phyloP scores from a whole-genome alignment of 2,888 invertebrate species.

The Lymantria dispar region DNA sequence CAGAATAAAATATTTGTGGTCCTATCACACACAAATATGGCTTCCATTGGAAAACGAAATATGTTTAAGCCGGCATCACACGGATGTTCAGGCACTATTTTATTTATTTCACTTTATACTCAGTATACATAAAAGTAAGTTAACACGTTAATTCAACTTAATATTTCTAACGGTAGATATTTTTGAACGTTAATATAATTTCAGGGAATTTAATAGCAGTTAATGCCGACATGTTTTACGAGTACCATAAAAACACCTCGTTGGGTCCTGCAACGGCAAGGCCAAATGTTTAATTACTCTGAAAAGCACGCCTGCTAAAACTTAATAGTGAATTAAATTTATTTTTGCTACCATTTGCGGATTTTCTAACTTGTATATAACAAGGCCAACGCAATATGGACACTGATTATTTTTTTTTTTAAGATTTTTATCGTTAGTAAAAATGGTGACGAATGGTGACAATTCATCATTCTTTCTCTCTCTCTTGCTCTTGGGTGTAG shows the following conservation, averaged over 20 bases:
- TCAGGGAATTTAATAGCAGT: conserved; percentile 22
- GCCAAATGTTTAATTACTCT: conserved; percentile 38
- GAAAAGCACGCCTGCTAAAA: conserved; percentile 39
- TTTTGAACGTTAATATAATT: conserved; percentile 22
- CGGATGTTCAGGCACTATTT: too few relatives aligned
- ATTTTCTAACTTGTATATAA: conserved; percentile 17
- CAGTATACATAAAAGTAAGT: conserved; percentile 15
- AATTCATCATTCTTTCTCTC: too few relatives aligned
- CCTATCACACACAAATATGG: too few relatives aligned
- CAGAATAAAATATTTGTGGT: too few relatives aligned
- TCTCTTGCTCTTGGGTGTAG: too few relatives aligned
- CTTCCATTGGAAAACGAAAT: too few relatives aligned
- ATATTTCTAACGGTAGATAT: conserved; percentile 18
- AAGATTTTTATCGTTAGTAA: not conserved
- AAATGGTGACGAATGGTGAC: too few relatives aligned
- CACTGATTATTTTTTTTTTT: not conserved
- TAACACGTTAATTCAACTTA: conserved; percentile 8
- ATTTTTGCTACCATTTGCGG: conserved; percentile 37
- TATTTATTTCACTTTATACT: not conserved
- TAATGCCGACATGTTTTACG: conserved; percentile 32
- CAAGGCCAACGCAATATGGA: conserved; percentile 4
- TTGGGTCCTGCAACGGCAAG: conserved; percentile 30
- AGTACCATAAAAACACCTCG: conserved; percentile 28
- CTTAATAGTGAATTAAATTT: conserved; percentile 46
- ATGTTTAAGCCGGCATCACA: too few relatives aligned